Conservation (phyloP, 2,113 vertebrate genomes). For the Phoxinus phoxinus region DNA sequence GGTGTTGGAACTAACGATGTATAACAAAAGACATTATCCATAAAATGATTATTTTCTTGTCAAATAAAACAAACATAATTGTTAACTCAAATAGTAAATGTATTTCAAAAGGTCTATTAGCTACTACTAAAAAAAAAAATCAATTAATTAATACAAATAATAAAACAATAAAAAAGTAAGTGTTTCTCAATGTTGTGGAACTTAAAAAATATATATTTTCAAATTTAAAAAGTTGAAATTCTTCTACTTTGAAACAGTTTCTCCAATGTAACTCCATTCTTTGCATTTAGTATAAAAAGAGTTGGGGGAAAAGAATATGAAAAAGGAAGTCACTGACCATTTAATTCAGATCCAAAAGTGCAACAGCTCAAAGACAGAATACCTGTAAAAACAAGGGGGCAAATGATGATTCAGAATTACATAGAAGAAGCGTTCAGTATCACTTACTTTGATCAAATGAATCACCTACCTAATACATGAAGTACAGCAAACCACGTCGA, state of each 20-base stretch:
- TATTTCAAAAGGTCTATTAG: background rate
- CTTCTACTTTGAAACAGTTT: background rate
- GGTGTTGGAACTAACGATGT: slow-evolving; percentile 73
- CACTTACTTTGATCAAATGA: background rate
- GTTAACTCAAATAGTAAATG: background rate
- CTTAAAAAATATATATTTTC: background rate
- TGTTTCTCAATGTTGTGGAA: background rate
- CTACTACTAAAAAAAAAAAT: background rate
- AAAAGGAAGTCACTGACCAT: slow-evolving; percentile 49
- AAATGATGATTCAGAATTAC: background rate
- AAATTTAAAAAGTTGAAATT: background rate
- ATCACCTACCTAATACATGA: slow-evolving; percentile 59
- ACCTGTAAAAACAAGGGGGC: slow-evolving; percentile 44
- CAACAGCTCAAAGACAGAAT: slow-evolving; percentile 54
- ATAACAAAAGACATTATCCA: background rate
- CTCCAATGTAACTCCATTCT: background rate
- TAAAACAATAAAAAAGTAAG: background rate
- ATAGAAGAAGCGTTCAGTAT: background rate
- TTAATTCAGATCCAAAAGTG: slow-evolving; percentile 57
- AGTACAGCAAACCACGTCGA: slow-evolving; percentile 53
- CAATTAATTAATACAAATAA: background rate
- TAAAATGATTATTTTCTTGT: background rate
- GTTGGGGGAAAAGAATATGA: background rate
- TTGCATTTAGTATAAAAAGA: background rate
- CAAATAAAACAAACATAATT: background rate